A percentile compares a stretch with the other conserved stretches of the same genome.
phyloP scores from a whole-genome alignment of 2,888 invertebrate genomes.

The Cinara cedri region DNA sequence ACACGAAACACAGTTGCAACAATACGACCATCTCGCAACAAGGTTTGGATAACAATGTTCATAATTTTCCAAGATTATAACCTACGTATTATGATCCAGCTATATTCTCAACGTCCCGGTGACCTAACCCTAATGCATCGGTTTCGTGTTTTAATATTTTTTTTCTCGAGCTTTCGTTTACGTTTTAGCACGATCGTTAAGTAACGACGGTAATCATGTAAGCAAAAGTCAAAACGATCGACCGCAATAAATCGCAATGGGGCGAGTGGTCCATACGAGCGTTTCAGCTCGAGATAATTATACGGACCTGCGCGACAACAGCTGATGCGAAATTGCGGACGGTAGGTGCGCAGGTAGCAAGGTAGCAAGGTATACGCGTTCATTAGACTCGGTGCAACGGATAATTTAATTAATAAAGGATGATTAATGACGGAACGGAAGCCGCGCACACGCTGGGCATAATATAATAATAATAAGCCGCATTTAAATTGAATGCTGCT shows the following conservation, averaged over 20 bases:
- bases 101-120: no score
- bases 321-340: neutral
- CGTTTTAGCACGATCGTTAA: neutral
- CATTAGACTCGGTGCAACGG: slow-evolving; percentile 7
- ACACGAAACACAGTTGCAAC: no score
- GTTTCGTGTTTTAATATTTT: no score
- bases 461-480: neutral
- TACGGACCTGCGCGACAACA: slow-evolving; percentile 8
- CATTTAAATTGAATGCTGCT: no score
- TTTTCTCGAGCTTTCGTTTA: no score
- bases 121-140: no score
- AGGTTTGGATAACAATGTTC: no score
- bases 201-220: neutral
- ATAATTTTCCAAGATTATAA: no score
- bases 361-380: neutral
- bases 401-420: slow-evolving; percentile 41
- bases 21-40: no score
- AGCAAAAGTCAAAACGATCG: slow-evolving; percentile 12
- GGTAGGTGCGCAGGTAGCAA: no score
- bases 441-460: neutral
- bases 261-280: neutral
- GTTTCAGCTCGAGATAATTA: slow-evolving; percentile 10
- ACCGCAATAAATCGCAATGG: neutral
- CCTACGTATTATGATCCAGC: no score
- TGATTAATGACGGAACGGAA: slow-evolving; percentile 20